These are phyloP conservation scores for Pristionchus fissidentatus DNA, from an alignment of 2,888 invertebrate genomes.

Conservation along the genomic window DNA sequence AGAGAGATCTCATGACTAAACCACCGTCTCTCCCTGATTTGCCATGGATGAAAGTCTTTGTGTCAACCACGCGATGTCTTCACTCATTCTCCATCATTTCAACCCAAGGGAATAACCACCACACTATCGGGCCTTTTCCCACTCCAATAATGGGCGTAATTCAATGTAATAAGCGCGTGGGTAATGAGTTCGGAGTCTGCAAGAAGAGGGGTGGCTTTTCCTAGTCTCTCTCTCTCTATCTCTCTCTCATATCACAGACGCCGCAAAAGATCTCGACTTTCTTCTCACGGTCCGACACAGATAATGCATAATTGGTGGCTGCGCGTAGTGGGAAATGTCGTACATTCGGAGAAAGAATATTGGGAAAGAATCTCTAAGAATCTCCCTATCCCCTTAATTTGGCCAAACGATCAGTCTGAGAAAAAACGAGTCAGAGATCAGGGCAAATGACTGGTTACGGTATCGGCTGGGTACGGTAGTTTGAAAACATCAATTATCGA, in stretches of 20 bases:
- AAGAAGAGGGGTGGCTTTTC: neutral
- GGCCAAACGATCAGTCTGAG: too few species aligned
- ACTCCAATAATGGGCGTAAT: conserved; percentile 9
- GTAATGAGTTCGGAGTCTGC: conserved; percentile 25
- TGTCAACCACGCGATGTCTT: neutral
- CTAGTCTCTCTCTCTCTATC: neutral
- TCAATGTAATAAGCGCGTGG: neutral
- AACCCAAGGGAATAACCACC: conserved; percentile 18
- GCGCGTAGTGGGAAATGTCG: conserved; percentile 28
- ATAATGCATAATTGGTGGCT: conserved; percentile 31
- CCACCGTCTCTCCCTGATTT: neutral
- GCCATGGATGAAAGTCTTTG: conserved; percentile 23
- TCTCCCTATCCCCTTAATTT: neutral
- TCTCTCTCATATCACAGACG: neutral
- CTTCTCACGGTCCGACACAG: conserved; percentile 9
- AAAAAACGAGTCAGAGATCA: too few species aligned
- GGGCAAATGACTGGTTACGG: too few species aligned
- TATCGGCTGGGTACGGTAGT: neutral
- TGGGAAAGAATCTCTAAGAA: too few species aligned
- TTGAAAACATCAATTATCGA: neutral
- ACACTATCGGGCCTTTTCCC: too few species aligned
- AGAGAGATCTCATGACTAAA: neutral
- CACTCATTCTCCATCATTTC: neutral
- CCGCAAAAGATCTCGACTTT: neutral
- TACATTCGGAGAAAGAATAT: conserved; percentile 1